These are phyloP conservation scores for Drosophila melanica DNA, from an alignment of 1,140 invertebrate species.

Conservation along the genomic window DNA sequence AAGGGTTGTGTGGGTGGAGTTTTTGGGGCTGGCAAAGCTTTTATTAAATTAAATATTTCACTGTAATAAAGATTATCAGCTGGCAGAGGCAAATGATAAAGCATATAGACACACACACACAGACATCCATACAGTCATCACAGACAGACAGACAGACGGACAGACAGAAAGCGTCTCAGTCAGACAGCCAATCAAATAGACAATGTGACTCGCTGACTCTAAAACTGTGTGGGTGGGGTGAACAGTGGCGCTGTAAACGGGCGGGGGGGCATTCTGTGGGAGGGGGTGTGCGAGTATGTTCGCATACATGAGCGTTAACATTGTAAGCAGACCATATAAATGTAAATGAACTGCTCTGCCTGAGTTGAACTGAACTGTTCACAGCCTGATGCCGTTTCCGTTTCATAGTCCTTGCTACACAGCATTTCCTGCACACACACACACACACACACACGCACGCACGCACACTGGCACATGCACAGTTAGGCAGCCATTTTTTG, in stretches of 20 bases:
- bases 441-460: slow-evolving; percentile 5
- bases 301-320: slow-evolving; percentile 77
- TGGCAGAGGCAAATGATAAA: slow-evolving; percentile 72
- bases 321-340: slow-evolving; percentile 83
- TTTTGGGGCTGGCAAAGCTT: slow-evolving; percentile 37
- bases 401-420: slow-evolving; percentile 71
- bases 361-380: slow-evolving; percentile 46
- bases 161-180: slow-evolving; percentile 17
- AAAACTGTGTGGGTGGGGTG: slow-evolving; percentile 28
- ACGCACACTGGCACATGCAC: slow-evolving; percentile 23
- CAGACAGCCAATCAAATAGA: slow-evolving; percentile 57
- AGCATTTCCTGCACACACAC: slow-evolving; percentile 72
- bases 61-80: slow-evolving; percentile 81
- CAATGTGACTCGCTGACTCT: slow-evolving; percentile 73
- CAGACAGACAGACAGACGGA: slow-evolving; percentile 11
- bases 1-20: slow-evolving; percentile 20
- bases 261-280: neutral
- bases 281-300: slow-evolving; percentile 28
- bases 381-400: slow-evolving; percentile 78
- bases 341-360: slow-evolving; percentile 77
- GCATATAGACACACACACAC: slow-evolving; percentile 67
- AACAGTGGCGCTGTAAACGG: neutral
- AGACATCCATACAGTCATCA: slow-evolving; percentile 13
- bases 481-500: slow-evolving; percentile 79
- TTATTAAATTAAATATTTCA: slow-evolving; percentile 82